Conservation (phyloP, 2,113 vertebrate genomes). For the Terrapene triunguis region DNA sequence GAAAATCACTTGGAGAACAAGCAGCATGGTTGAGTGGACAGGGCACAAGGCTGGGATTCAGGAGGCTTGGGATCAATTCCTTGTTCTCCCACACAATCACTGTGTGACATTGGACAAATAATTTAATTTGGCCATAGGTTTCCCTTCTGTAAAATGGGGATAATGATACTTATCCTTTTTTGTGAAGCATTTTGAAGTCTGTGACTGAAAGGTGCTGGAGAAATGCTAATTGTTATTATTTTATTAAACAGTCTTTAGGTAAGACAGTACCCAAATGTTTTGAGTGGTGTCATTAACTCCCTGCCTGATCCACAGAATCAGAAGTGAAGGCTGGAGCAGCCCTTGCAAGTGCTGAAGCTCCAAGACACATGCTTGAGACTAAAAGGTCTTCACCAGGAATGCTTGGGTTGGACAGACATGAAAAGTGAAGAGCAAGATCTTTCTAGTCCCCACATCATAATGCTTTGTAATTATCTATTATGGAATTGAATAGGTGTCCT, state of each 20-base stretch:
- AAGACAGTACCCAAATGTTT: background rate
- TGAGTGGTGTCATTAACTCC: background rate
- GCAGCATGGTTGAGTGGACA: background rate
- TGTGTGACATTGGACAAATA: background rate
- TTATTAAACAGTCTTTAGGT: background rate
- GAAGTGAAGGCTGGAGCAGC: background rate
- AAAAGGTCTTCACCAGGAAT: background rate
- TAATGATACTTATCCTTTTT: background rate
- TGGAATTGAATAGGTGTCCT: background rate
- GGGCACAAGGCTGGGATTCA: background rate
- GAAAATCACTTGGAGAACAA: background rate
- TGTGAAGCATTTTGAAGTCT: background rate
- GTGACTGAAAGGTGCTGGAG: background rate
- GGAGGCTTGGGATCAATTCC: background rate
- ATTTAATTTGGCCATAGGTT: background rate
- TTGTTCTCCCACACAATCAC: background rate
- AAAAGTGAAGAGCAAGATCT: constrained; percentile 2
- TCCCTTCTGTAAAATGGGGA: background rate
- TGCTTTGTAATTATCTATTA: background rate
- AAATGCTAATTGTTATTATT: background rate
- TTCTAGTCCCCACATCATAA: background rate
- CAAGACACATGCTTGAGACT: background rate
- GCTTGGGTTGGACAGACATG: background rate
- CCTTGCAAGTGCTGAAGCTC: background rate
- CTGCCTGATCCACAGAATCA: background rate